Base-by-base conservation (phyloP, 2,113 vertebrate species). In the Nothobranchius kuhntae region DNA sequence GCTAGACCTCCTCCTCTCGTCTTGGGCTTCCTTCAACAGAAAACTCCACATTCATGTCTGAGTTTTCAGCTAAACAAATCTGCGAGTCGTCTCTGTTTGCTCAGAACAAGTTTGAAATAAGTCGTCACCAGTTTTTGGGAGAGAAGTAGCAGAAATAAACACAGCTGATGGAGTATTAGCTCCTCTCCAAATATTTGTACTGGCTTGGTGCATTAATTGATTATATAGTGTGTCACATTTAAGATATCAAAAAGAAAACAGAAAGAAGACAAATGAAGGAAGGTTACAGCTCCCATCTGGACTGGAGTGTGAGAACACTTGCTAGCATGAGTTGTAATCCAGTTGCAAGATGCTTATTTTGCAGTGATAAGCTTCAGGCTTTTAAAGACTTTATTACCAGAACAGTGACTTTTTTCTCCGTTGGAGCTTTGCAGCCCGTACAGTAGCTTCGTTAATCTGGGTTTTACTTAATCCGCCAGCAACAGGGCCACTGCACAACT, bases 261-360 rank as follows among this genome's bases (percentile, higher is more conserved):
- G 15, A 48, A 50, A 13, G 21, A 56, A 53, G 61, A 75, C 11
- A 58, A 53, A 57, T 4, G 7, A 79, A 61, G 55, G 61, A 62
- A 69, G 74, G 88, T 89, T 84, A 56, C 53, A 80, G 69, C 76
- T 85, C 82, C 89, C 89, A 89, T 91, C 89, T 91, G 89, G 86
- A 85, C 79, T 53, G 54, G 5, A 75, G 84, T 60, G 68, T 60
- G 71, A 73, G 77, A 81, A 82, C 77, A 77, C 83, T 85, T 73
- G 71, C 75, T 47, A 77, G 84, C 84, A 75, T 70, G 57, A 82
- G 78, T 82, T 84, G 82, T 90, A 90, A 90, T 89, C 87, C 86
- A 89, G 87, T 87, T 84, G 87, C 86, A 90, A 90, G 87, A 90
- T 90, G 89, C 81, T 89, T 85, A 84, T 87, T 90, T 83, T 86